These are phyloP conservation scores for Sander lucioperca DNA, from an alignment of 2,113 vertebrate species.

Conservation along the genomic window DNA sequence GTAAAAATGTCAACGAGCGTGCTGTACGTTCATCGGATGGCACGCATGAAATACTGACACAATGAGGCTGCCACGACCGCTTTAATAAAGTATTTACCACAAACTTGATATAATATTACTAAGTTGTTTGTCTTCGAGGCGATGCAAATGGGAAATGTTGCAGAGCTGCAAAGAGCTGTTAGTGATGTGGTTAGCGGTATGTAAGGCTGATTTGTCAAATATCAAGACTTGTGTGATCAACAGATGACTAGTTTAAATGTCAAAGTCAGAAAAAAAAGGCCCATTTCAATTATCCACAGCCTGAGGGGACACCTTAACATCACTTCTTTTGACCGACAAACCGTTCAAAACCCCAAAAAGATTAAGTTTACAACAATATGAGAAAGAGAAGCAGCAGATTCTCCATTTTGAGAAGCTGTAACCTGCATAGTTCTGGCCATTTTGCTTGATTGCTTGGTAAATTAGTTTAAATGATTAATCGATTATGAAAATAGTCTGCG, in stretches of 20 bases:
- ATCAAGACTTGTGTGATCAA: neutral
- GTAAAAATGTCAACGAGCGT: neutral
- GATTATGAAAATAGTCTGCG: neutral
- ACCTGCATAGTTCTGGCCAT: neutral
- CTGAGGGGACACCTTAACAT: neutral
- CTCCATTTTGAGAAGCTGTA: neutral
- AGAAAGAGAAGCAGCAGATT: neutral
- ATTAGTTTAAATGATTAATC: neutral
- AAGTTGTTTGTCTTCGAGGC: neutral
- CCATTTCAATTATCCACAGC: neutral
- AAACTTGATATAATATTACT: neutral
- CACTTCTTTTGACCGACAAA: neutral
- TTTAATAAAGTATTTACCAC: too few species aligned
- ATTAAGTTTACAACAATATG: neutral
- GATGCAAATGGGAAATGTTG: neutral
- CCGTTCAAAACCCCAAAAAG: neutral
- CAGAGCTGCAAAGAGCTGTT: neutral
- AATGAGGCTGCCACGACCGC: neutral
- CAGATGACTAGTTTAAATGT: too few species aligned
- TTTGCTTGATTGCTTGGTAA: neutral
- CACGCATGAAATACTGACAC: neutral
- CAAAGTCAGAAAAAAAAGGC: too few species aligned
- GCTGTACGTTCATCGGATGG: neutral
- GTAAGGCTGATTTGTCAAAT: neutral
- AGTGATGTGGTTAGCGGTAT: neutral